phyloP scores from a whole-genome alignment of 2,113 vertebrate species.

The Mirza zaza region DNA sequence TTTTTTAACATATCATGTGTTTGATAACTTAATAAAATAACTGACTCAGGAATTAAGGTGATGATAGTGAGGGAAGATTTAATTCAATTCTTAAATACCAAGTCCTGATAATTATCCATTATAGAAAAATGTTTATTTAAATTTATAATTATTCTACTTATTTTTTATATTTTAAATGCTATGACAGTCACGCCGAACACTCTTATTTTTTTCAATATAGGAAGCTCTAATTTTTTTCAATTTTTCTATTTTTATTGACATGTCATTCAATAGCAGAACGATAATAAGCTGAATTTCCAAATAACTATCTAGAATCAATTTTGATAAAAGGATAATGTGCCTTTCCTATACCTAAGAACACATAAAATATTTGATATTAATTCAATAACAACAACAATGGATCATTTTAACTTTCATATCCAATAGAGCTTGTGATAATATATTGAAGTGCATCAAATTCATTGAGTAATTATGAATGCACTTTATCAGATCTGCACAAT shows the following conservation, averaged over 20 bases:
- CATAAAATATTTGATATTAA: constrained; percentile 60
- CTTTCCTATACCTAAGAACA: constrained; percentile 21
- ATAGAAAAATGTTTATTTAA: not conserved
- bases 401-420: constrained; percentile 53
- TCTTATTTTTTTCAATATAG: not conserved
- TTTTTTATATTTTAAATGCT: constrained; percentile 44
- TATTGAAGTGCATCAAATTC: constrained; percentile 49
- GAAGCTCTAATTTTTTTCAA: not conserved
- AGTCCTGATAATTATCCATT: not conserved
- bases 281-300: not conserved
- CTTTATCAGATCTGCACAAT: constrained; percentile 39
- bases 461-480: constrained; percentile 56
- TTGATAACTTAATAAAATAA: constrained; percentile 16
- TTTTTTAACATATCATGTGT: not conserved
- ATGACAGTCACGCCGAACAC: not conserved
- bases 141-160: not conserved
- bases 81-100: not conserved
- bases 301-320: not conserved
- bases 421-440: not conserved
- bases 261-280: not conserved
- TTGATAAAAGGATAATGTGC: not conserved
- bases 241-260: not conserved
- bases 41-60: constrained; percentile 24
- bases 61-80: not conserved
- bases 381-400: constrained; percentile 58